Percentiles rank a stretch among this genome's conserved stretches.
phyloP scores from a whole-genome alignment of 2,797 vertebrate genomes.

The Cetoscarus ocellatus region DNA sequence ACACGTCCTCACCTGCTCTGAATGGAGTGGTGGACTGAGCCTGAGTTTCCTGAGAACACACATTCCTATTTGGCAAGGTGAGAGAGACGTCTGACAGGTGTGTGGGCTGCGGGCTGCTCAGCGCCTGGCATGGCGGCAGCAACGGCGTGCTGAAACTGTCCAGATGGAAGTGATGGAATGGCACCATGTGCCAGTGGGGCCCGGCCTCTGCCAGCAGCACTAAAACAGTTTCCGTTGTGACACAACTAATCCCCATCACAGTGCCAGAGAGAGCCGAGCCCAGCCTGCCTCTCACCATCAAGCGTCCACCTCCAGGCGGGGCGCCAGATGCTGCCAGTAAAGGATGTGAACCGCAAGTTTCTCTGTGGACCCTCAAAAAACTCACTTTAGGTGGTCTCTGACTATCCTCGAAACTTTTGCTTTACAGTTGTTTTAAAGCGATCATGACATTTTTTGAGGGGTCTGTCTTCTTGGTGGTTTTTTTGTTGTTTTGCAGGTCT shows the following conservation, averaged over 20 bases:
- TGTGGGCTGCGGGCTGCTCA: slow-evolving; percentile 63
- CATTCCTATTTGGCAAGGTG: slow-evolving; percentile 79
- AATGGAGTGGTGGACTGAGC: slow-evolving; percentile 70
- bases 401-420: slow-evolving; percentile 35
- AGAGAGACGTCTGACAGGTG: slow-evolving; percentile 72
- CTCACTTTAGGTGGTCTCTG: slow-evolving; percentile 69
- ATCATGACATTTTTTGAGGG: slow-evolving; percentile 5
- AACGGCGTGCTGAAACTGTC: slow-evolving; percentile 66
- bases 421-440: slow-evolving; percentile 24
- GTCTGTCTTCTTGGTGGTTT: too few species aligned
- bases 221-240: slow-evolving; percentile 85
- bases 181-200: slow-evolving; percentile 74
- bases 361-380: slow-evolving; percentile 63
- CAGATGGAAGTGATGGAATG: slow-evolving; percentile 82
- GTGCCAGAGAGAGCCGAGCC: slow-evolving; percentile 62
- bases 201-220: slow-evolving; percentile 73
- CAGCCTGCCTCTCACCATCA: slow-evolving; percentile 60
- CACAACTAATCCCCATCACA: slow-evolving; percentile 83
- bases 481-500: too few species aligned
- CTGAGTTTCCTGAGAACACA: slow-evolving; percentile 82
- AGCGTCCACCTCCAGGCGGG: slow-evolving; percentile 60
- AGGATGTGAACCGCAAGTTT: slow-evolving; percentile 63
- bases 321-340: slow-evolving; percentile 75
- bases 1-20: slow-evolving; percentile 82
- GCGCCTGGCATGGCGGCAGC: slow-evolving; percentile 54